Conservation (phyloP, 1,140 invertebrate genomes). For the Bombus vancouverensis region DNA sequence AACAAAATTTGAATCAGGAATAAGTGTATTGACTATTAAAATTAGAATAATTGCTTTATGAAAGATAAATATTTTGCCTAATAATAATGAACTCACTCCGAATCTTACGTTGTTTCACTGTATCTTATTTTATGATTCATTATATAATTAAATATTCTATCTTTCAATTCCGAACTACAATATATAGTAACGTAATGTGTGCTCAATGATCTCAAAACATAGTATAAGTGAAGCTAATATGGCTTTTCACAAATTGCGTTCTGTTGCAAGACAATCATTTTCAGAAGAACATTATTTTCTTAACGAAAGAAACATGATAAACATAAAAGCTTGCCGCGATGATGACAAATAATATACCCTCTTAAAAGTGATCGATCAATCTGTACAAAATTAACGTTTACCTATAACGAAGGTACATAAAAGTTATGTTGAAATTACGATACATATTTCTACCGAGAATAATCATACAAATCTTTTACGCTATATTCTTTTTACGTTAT, state of each 20-base stretch:
- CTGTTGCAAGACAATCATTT: slow-evolving; percentile 76
- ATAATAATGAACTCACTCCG: not conserved
- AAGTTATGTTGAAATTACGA: not conserved
- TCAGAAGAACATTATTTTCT: slow-evolving; percentile 16
- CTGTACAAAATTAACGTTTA: slow-evolving; percentile 1
- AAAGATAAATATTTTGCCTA: not conserved
- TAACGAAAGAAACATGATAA: not conserved
- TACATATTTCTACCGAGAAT: slow-evolving; percentile 25
- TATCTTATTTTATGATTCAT: not conserved
- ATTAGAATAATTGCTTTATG: not conserved
- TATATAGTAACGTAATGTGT: slow-evolving; percentile 10
- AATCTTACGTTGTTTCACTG: not conserved
- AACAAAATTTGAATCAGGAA: not conserved
- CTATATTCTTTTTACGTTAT: not conserved
- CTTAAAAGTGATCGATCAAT: not conserved
- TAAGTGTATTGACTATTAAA: not conserved
- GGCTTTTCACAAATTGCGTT: slow-evolving; percentile 71
- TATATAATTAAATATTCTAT: not conserved
- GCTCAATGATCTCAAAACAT: slow-evolving; percentile 51
- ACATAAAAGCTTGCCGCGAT: slow-evolving; percentile 20
- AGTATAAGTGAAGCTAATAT: slow-evolving; percentile 7
- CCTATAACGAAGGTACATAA: not conserved
- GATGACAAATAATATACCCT: slow-evolving; percentile 46
- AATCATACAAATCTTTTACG: not conserved
- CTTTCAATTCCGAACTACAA: not conserved